Conservation (phyloP, 2,888 invertebrate genomes). For the Subacronicta megacephala region DNA sequence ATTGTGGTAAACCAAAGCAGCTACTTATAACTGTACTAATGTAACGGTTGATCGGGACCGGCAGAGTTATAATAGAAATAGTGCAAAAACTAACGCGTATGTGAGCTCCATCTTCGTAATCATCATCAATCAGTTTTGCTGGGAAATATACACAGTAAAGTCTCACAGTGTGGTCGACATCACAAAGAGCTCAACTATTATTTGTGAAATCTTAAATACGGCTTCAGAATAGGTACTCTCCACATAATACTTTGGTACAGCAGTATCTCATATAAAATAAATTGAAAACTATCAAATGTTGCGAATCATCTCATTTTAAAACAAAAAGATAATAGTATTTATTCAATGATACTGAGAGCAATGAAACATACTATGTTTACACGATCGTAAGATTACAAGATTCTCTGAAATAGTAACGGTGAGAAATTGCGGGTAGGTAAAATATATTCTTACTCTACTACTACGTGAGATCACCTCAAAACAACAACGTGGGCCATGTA, state of each 20-base stretch:
- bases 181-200: conserved; percentile 3
- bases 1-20: conserved; percentile 41
- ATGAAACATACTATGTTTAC: conserved; percentile 3
- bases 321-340: background rate
- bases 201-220: background rate
- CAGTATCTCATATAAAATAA: no score
- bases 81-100: conserved; percentile 66
- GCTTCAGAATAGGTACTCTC: no score
- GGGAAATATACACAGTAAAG: conserved; percentile 32
- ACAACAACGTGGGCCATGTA: conserved; percentile 52
- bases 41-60: conserved; percentile 63
- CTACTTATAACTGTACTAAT: conserved; percentile 54
- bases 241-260: no score
- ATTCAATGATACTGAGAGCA: background rate
- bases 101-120: conserved; percentile 51
- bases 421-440: conserved; percentile 39
- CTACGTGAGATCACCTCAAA: conserved; percentile 54
- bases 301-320: no score
- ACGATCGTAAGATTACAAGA: background rate
- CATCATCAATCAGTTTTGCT: conserved; percentile 60
- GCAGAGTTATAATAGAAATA: conserved; percentile 55
- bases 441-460: conserved; percentile 36
- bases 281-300: no score
- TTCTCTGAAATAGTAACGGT: conserved; percentile 28
- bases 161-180: background rate